A percentile compares a stretch with the other conserved stretches of the same genome.
phyloP scores from a whole-genome alignment of 2,113 vertebrate species.

The Antechinus flavipes region DNA sequence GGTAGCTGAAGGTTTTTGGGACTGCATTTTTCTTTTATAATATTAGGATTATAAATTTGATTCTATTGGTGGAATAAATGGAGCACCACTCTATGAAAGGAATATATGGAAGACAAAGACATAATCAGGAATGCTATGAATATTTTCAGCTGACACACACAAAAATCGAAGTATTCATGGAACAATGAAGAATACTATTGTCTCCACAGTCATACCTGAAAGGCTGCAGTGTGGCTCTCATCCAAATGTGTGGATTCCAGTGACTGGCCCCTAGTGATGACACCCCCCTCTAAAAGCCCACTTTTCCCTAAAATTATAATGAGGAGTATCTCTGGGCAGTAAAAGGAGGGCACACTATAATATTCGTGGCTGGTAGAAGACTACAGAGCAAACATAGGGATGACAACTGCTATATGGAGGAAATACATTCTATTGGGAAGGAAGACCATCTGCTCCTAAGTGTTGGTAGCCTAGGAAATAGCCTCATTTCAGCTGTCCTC shows the following conservation, averaged over 20 bases:
- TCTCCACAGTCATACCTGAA: background rate
- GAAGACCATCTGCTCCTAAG: background rate
- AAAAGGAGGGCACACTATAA: background rate
- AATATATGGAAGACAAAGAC: background rate
- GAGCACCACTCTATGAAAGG: background rate
- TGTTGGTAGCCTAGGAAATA: background rate
- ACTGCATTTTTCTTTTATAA: slow-evolving; percentile 30
- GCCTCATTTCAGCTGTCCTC: background rate
- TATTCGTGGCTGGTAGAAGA: background rate
- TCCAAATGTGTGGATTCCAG: background rate
- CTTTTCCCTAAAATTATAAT: background rate
- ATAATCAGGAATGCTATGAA: background rate
- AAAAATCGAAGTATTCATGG: background rate
- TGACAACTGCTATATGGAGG: background rate
- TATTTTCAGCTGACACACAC: background rate
- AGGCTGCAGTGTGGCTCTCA: background rate
- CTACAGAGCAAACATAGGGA: background rate
- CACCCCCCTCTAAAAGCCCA: background rate
- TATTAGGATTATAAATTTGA: background rate
- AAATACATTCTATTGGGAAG: background rate
- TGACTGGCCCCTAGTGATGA: background rate
- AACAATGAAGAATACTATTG: background rate
- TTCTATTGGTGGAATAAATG: background rate
- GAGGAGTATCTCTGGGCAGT: background rate
- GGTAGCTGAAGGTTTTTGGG: slow-evolving; percentile 40